Conservation (phyloP, 1,140 invertebrate genomes). For the Homarus americanus region DNA sequence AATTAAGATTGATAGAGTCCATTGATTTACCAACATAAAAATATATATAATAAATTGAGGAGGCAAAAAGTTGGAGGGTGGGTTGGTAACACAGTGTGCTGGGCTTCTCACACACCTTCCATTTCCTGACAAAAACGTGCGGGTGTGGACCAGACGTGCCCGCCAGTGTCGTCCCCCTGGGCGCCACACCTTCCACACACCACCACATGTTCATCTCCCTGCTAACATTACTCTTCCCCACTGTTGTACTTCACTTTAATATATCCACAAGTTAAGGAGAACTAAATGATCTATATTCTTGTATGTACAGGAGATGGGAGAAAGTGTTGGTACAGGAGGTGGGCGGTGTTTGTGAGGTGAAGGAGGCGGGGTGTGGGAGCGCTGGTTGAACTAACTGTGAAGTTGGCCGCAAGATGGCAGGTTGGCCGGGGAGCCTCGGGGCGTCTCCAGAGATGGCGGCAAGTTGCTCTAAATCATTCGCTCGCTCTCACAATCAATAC, state of each 20-base stretch:
- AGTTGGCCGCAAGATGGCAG: neutral
- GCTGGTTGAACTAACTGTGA: neutral
- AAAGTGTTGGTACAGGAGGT: too few species aligned
- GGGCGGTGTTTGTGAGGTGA: too few species aligned
- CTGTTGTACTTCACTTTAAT: too few species aligned
- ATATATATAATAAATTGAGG: neutral
- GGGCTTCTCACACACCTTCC: conserved; percentile 43
- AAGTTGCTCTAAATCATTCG: conserved; percentile 48
- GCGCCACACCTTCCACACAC: too few species aligned
- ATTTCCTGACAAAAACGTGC: conserved; percentile 51
- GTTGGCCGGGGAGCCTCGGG: neutral
- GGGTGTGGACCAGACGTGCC: conserved; percentile 45
- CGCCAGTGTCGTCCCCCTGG: conserved; percentile 41
- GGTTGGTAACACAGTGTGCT: conserved; percentile 12
- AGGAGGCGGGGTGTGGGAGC: neutral
- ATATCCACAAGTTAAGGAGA: too few species aligned
- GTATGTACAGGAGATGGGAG: too few species aligned
- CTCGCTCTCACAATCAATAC: conserved; percentile 44
- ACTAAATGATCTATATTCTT: too few species aligned
- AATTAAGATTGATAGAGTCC: neutral
- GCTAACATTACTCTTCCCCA: too few species aligned
- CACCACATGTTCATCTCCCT: too few species aligned
- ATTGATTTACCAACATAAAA: neutral
- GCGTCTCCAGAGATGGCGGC: conserved; percentile 19
- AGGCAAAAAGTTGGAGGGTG: conserved; percentile 14